These are phyloP conservation scores for Sarcophaga peregrina DNA, from an alignment of 1,140 invertebrate genomes.

Conservation along the genomic window DNA sequence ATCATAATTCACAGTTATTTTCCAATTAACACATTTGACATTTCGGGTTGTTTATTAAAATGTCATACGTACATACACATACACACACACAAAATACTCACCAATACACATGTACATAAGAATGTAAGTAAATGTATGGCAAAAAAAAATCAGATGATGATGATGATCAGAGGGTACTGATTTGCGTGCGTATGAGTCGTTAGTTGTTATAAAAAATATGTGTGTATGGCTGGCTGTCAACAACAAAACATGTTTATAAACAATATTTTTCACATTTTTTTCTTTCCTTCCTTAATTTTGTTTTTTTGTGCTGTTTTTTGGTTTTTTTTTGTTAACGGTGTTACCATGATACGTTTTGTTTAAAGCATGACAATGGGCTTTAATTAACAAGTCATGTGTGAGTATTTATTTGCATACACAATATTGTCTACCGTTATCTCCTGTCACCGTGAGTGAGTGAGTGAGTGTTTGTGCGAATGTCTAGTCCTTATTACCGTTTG, in stretches of 20 bases:
- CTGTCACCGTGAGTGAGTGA: too few species aligned
- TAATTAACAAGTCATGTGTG: not conserved
- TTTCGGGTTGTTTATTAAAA: constrained; percentile 31
- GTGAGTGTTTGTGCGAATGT: not conserved
- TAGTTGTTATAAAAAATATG: not conserved
- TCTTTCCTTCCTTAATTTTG: too few species aligned
- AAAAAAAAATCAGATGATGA: too few species aligned
- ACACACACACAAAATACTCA: not conserved
- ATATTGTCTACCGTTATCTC: too few species aligned
- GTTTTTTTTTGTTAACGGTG: not conserved
- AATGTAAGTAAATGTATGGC: not conserved
- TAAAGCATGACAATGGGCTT: not conserved
- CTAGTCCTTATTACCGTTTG: not conserved
- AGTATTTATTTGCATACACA: not conserved
- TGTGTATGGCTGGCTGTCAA: constrained; percentile 2
- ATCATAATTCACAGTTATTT: constrained; percentile 42
- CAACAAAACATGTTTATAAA: not conserved
- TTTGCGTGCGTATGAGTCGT: not conserved
- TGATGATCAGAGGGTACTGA: not conserved
- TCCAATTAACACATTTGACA: constrained; percentile 40
- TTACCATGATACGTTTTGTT: constrained; percentile 3
- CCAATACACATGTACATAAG: not conserved
- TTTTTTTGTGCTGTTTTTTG: not conserved
- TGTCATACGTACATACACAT: not conserved
- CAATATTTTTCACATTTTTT: too few species aligned